These are phyloP conservation scores for Pocillopora meandrina DNA, from an alignment of 92 coral and sea anemone species.

Conservation along the genomic window DNA sequence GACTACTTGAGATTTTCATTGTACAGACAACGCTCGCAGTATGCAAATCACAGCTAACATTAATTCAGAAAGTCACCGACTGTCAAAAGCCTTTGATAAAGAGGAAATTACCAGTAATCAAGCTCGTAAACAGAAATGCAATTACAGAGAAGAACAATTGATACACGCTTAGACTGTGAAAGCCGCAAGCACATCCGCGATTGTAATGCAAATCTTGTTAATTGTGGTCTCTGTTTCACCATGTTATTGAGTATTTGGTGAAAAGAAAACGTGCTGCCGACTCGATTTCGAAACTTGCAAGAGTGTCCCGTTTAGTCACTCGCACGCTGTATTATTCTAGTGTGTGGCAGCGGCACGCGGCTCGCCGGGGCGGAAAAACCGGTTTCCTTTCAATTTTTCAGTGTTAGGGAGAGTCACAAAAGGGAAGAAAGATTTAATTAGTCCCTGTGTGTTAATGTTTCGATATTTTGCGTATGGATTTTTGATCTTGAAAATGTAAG, in stretches of 20 bases:
- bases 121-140: conserved; percentile 66
- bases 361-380: neutral
- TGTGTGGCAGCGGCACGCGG: neutral
- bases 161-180: conserved; percentile 33
- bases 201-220: conserved; percentile 35
- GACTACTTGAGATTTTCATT: conserved; percentile 1
- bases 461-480: neutral
- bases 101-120: conserved; percentile 63
- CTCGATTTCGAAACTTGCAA: neutral
- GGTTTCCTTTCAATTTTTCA: conserved; percentile 7
- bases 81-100: conserved; percentile 76
- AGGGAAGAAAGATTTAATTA: neutral
- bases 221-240: conserved; percentile 23
- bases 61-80: conserved; percentile 68
- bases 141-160: conserved; percentile 41
- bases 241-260: conserved; percentile 1
- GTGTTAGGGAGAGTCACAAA: neutral
- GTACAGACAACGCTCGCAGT: conserved; percentile 27
- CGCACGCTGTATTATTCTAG: neutral
- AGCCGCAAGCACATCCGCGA: conserved; percentile 27
- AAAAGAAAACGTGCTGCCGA: conserved; percentile 19
- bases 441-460: neutral
- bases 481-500: conserved; percentile 16
- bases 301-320: neutral
- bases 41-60: conserved; percentile 61